Evolutionary conservation across 2,113 vertebrate species (phyloP), one percentile per base, ranked within the genome.

Genomic region (Colistium nudipinnis): DNA sequence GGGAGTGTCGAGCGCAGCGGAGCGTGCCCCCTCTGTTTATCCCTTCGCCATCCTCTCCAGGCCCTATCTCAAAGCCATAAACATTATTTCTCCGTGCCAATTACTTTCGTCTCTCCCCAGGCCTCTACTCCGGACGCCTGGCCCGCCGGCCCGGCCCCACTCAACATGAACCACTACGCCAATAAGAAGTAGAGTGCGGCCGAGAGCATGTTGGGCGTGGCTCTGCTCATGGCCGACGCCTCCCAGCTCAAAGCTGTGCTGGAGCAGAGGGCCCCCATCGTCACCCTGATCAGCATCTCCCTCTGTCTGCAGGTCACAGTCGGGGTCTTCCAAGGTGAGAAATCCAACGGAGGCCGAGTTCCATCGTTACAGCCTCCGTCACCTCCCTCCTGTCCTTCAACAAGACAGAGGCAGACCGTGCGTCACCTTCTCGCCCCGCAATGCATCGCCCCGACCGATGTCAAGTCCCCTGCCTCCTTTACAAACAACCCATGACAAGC

Each of bases 101-200:
- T 68, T 53, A 25, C 53, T 63, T 41, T 76, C 41, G 39, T 70
- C 51, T 76, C 11, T 65, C 60, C 74, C 44, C 59, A 90, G 90
- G 45, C 12, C 61, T 61, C 62, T 12, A 44, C 33, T 19, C 43
- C 33, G 51, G 63, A 74, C 0, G 89, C 16, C 54, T 64, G 84
- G 82, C 80, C 85, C 22, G 67, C 64, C 3, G 76, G 84, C 59
- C 76, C 70, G 2, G 64, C 60, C 20, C 87, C 86, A 14, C 91
- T 98, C 78, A 96, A 97, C 61, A 91, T 96, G 75, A 96, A 97
- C 90, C 93, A 94, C 81, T 96, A 96, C 0, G 94, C 94, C 63
- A 96, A 96, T 80, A 97, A 97, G 93, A 97, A 98, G n/a, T n/a
- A n/a, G 91, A 97, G 94, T 0, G 95, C 93, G 0, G 95, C 95